Evolutionary conservation across 2,797 vertebrate genomes (phyloP).

Genomic region (Stomatorhinus walkeri): DNA sequence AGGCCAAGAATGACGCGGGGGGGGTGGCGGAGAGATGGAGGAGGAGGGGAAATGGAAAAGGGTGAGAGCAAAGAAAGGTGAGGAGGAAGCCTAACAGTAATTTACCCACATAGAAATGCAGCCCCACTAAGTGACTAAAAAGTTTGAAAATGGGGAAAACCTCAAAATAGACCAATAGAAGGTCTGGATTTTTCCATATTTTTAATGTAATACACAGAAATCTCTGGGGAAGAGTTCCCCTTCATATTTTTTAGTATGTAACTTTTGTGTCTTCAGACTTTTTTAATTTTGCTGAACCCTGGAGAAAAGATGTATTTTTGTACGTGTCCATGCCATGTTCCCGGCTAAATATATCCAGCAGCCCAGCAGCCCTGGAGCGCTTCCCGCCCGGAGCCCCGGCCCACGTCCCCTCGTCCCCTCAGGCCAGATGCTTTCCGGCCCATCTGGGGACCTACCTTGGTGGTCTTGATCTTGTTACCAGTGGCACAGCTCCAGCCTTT

Average conservation of each 20-base stretch:
- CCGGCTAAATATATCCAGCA: neutral
- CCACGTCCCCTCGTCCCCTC: neutral
- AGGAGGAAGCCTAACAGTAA: neutral
- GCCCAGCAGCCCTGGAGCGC: neutral
- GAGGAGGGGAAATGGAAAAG: neutral
- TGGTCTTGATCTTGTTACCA: conserved; percentile 98
- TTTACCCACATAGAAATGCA: neutral
- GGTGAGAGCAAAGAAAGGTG: neutral
- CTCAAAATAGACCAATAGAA: neutral
- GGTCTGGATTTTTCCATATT: neutral
- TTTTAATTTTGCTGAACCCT: neutral
- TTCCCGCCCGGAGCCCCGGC: neutral
- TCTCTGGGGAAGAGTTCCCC: neutral
- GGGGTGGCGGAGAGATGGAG: neutral
- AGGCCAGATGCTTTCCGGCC: neutral
- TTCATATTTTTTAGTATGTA: neutral
- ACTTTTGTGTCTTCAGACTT: neutral
- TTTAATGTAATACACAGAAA: neutral
- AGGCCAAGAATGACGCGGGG: neutral
- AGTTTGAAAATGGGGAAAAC: neutral
- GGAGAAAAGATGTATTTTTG: conserved; percentile 11
- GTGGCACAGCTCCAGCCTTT: conserved; percentile 98
- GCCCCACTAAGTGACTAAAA: neutral
- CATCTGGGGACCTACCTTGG: conserved; percentile 69
- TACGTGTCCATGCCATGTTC: neutral